Evolutionary conservation across 2,113 vertebrate species (phyloP).

Genomic region (Burhinus oedicnemus): DNA sequence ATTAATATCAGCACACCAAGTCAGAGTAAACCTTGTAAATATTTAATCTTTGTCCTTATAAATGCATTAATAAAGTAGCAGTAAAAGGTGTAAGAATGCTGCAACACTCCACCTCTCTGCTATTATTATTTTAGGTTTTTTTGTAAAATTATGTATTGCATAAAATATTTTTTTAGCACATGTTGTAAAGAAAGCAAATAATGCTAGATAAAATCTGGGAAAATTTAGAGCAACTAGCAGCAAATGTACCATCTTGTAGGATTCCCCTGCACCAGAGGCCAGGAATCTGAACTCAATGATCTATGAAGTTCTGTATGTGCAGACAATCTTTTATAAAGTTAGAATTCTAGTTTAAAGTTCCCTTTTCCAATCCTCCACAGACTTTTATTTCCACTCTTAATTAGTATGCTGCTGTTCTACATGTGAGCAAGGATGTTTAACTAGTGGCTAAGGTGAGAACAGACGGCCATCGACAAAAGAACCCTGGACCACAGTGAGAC

Average conservation of each 20-base stretch:
- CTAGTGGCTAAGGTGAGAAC: not conserved
- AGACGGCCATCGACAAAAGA: not conserved
- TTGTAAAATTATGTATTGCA: not conserved
- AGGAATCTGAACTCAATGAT: not conserved
- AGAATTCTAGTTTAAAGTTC: not conserved
- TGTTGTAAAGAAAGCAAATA: not conserved
- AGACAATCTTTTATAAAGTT: not conserved
- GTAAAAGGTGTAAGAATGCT: not conserved
- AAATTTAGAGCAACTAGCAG: not conserved
- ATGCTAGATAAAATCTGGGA: not conserved
- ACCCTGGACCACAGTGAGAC: not conserved
- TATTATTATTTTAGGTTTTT: not conserved
- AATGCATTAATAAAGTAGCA: not conserved
- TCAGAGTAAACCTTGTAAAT: conserved; percentile 7
- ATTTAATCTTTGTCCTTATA: not conserved
- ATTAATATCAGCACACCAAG: not conserved
- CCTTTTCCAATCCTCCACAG: not conserved
- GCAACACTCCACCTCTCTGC: not conserved
- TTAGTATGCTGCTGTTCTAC: not conserved
- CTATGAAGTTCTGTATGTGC: not conserved
- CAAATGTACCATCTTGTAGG: not conserved
- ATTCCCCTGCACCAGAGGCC: not conserved
- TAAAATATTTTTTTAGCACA: not conserved
- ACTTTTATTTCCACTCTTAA: not conserved
- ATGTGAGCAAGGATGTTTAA: not conserved